phyloP scores from a whole-genome alignment of 2,888 invertebrate genomes.

The Ametastegia equiseti region DNA sequence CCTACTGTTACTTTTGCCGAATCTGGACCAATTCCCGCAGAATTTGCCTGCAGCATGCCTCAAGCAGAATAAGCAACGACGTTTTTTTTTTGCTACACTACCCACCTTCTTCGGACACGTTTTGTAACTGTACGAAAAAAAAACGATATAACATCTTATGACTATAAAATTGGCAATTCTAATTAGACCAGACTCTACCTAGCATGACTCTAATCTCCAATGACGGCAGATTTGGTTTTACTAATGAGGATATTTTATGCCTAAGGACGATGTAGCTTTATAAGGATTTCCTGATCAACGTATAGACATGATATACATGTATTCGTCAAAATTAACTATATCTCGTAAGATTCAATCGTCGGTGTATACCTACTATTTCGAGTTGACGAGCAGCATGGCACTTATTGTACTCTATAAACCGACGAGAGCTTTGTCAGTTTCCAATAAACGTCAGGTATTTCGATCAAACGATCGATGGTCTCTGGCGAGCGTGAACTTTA shows the following conservation, averaged over 20 bases:
- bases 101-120: background rate
- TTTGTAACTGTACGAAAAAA: background rate
- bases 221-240: background rate
- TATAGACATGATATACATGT: background rate
- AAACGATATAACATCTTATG: too few species aligned
- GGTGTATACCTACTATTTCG: background rate
- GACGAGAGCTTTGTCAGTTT: conserved; percentile 1
- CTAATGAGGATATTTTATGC: background rate
- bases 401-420: conserved; percentile 16
- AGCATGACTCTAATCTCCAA: background rate
- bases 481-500: conserved; percentile 30
- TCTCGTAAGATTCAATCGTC: background rate
- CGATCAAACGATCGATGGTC: conserved; percentile 30
- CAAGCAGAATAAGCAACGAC: too few species aligned
- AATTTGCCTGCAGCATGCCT: too few species aligned
- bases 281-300: background rate
- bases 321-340: background rate
- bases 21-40: too few species aligned
- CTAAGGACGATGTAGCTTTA: background rate
- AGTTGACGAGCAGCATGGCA: background rate
- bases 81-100: too few species aligned
- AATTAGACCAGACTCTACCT: background rate
- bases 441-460: conserved; percentile 38
- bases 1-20: too few species aligned
- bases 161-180: background rate